Evolutionary conservation across 1,140 invertebrate species (phyloP), one percentile per base, ranked within the genome.

Genomic region (Halesus radiatus): DNA sequence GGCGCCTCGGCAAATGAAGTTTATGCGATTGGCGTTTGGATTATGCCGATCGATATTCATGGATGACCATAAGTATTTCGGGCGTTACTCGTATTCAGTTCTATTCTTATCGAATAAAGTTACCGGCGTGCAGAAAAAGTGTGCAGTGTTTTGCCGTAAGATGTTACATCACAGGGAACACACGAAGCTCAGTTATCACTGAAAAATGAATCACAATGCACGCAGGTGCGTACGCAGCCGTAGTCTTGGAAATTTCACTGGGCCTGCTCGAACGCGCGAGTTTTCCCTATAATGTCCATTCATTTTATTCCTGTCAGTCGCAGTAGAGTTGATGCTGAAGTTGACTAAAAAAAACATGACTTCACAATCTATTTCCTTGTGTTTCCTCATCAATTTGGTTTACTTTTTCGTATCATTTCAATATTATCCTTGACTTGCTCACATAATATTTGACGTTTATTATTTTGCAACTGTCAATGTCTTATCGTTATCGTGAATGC

Each of bases 201-300:
- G 85, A 85, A 87, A 89, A 87, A 89, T 89, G 88, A 88, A 84
- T 88, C 87, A 88, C 88, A 90, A 92, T 92, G 92, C 93, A 95
- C 94, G 93, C 94, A 95, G 94, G 94, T 96, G 94, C 94, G 94
- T 95, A 95, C 94, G 95, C 95, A 95, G 93, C 91, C 93, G 93
- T 94, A 93, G 90, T 92, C 91, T 94, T 91, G 90, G 92, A 92
- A 92, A 92, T 92, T 93, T 93, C 92, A 94, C 94, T 94, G 94
- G 91, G 94, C 93, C 92, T 95, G 94, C 94, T 94, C 94, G 88
- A 68, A 64, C 82, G 87, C 88, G 88, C 88, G 87, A 87, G 85
- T 85, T 84, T 86, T 88, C 87, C 88, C 87, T 86, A 88, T 89
- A 87, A 87, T 89, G 87, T 88, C 88, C 88, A 88, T 88, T 88